Evolutionary conservation across 1,140 invertebrate genomes (phyloP).

Genomic region (Laodelphax striatellus): DNA sequence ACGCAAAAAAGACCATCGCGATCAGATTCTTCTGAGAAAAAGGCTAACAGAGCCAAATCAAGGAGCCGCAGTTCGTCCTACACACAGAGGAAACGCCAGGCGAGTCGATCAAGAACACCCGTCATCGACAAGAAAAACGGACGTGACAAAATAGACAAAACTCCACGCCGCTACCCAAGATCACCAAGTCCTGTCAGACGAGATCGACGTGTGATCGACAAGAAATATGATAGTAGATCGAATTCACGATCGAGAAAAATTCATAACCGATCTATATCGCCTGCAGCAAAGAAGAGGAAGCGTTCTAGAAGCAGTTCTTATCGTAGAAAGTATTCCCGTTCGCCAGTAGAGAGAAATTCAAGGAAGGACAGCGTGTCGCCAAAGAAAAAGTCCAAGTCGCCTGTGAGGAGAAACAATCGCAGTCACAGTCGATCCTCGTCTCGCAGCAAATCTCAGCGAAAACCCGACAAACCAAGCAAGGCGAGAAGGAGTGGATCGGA

Average conservation of each 20-base stretch:
- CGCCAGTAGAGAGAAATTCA: neutral
- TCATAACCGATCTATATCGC: neutral
- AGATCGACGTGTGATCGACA: neutral
- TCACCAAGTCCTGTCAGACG: neutral
- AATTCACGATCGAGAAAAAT: no score
- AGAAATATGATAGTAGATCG: neutral
- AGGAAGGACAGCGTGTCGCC: neutral
- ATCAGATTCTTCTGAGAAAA: no score
- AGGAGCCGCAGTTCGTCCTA: neutral
- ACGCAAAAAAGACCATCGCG: no score
- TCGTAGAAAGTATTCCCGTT: neutral
- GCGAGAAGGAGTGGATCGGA: conserved; percentile 14
- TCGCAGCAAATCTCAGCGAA: neutral
- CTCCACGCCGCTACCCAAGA: neutral
- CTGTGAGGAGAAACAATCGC: neutral
- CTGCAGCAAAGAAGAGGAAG: neutral
- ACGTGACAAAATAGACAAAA: neutral
- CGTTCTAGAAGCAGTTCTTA: conserved; percentile 3
- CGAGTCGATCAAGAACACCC: neutral
- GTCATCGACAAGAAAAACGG: neutral
- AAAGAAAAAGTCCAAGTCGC: neutral
- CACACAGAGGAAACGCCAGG: neutral
- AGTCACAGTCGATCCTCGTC: neutral
- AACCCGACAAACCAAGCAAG: conserved; percentile 9
- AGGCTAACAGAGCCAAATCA: neutral